A percentile compares a stretch with the other conserved stretches of the same genome.
These are phyloP conservation scores for Anagrus nilaparvatae DNA, from an alignment of 1,140 invertebrate species.

Conservation along the genomic window DNA sequence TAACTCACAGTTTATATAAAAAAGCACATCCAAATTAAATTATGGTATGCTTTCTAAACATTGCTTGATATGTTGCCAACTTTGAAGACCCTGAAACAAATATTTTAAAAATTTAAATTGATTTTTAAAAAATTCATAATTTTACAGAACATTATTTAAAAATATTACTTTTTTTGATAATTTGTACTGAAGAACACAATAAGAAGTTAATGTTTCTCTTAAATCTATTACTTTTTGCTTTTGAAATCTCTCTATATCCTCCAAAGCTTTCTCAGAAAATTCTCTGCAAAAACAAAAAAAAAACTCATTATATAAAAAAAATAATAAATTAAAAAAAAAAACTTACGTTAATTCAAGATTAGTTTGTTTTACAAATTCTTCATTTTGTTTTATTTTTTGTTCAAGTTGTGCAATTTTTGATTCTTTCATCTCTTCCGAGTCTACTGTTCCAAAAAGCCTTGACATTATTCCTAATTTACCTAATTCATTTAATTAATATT, in stretches of 20 bases:
- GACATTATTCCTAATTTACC: conserved; percentile 65
- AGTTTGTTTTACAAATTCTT: conserved; percentile 47
- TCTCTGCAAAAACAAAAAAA: conserved; percentile 46
- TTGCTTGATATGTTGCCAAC: conserved; percentile 63
- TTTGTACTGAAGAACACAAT: conserved; percentile 69
- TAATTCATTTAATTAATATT: too few relatives aligned
- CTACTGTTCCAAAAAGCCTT: conserved; percentile 64
- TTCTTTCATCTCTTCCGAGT: conserved; percentile 70
- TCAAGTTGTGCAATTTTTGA: conserved; percentile 60
- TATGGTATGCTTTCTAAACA: conserved; percentile 62
- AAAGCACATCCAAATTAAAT: too few relatives aligned
- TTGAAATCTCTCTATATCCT: conserved; percentile 70
- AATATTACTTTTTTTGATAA: conserved; percentile 63
- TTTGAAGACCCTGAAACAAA: conserved; percentile 55
- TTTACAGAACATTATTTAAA: conserved; percentile 2
- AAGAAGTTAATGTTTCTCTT: conserved; percentile 64
- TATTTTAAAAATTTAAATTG: conserved; percentile 12
- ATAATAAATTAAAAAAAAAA: conserved; percentile 5
- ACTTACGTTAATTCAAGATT: conserved; percentile 55
- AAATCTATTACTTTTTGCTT: conserved; percentile 67
- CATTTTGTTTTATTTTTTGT: conserved; percentile 58
- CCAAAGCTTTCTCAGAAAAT: conserved; percentile 58
- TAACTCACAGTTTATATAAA: too few relatives aligned
- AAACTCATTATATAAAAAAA: conserved; percentile 8
- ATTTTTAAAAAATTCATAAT: conserved; percentile 10